Evolutionary conservation across 1,140 invertebrate species (phyloP).

Genomic region (Mesaphorura yosii): DNA sequence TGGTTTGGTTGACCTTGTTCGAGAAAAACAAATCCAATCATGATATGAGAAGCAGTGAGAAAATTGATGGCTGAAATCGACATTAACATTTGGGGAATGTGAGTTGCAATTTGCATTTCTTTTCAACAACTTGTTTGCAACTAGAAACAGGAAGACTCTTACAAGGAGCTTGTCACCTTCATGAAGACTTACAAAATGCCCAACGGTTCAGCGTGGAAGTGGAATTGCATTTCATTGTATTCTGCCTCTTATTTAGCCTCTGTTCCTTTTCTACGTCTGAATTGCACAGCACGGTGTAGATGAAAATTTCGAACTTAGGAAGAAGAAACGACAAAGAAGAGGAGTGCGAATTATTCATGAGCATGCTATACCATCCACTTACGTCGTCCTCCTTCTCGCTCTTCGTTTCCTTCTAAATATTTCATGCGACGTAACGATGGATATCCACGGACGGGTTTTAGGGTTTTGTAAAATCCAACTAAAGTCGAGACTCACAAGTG

Average conservation of each 20-base stretch:
- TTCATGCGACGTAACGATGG: conserved; percentile 29
- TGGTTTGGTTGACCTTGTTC: too few species aligned
- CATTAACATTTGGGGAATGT: background rate
- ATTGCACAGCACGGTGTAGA: background rate
- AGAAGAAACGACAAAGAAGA: conserved; percentile 23
- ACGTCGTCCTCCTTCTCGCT: too few species aligned
- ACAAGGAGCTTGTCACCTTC: background rate
- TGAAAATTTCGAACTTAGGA: background rate
- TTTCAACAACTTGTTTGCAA: background rate
- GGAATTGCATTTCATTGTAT: background rate
- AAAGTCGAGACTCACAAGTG: background rate
- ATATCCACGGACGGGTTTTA: background rate
- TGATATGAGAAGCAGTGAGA: too few species aligned
- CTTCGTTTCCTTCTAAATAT: conserved; percentile 30
- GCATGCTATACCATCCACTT: conserved; percentile 6
- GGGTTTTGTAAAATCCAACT: background rate
- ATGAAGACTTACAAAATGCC: background rate
- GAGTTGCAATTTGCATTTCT: background rate
- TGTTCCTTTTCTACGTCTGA: background rate
- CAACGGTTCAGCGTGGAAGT: background rate
- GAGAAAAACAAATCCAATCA: too few species aligned
- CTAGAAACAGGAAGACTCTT: background rate
- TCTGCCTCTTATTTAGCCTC: background rate
- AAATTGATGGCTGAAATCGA: background rate
- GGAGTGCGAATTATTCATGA: conserved; percentile 32